Conservation (phyloP, 2,113 vertebrate genomes). For the Caranx melampygus region DNA sequence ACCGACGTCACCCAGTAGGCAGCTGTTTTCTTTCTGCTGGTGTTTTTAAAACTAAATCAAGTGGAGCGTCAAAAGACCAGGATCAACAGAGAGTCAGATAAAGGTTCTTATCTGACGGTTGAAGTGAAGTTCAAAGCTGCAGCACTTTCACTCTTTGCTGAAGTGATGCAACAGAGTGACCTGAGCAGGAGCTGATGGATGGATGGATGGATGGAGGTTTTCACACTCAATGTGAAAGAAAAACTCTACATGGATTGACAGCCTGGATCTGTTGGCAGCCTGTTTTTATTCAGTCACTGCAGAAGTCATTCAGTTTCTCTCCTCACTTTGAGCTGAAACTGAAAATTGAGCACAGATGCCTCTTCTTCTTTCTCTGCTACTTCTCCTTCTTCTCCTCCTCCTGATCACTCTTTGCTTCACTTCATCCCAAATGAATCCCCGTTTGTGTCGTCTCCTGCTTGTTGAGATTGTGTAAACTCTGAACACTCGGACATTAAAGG, state of each 20-base stretch:
- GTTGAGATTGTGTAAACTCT: not conserved
- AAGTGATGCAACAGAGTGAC: not conserved
- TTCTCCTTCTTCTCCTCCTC: no score
- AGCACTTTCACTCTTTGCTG: conserved; percentile 17
- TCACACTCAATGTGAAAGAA: no score
- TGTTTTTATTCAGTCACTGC: no score
- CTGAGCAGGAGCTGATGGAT: not conserved
- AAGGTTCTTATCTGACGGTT: conserved; percentile 48
- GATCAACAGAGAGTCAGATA: conserved; percentile 45
- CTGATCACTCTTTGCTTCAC: not conserved
- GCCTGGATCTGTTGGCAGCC: no score
- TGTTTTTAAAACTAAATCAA: conserved; percentile 12
- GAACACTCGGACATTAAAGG: not conserved
- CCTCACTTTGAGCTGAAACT: no score
- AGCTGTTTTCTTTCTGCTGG: not conserved
- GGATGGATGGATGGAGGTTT: no score
- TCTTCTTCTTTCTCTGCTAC: no score
- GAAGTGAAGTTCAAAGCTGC: conserved; percentile 23
- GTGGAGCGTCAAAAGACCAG: not conserved
- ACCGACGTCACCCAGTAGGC: accelerated
- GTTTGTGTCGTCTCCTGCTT: not conserved
- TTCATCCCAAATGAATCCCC: not conserved
- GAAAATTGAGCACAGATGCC: no score
- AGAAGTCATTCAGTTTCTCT: no score
- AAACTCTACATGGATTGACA: no score